Evolutionary conservation across 2,888 invertebrate species (phyloP).

Genomic region (Zootermopsis nevadensis): DNA sequence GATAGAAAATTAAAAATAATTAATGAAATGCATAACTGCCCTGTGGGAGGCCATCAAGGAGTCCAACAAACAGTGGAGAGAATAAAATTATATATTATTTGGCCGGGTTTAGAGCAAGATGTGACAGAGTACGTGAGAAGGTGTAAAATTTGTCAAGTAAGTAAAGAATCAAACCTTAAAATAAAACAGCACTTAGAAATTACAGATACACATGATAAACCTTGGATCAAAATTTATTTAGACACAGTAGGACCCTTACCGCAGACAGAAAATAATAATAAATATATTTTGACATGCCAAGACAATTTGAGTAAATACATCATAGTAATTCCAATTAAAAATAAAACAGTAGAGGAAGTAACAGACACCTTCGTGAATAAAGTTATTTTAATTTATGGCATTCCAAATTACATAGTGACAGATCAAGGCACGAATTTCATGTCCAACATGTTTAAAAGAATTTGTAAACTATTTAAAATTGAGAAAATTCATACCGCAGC

Average conservation of each 20-base stretch:
- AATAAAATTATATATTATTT: neutral
- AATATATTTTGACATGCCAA: too few species aligned
- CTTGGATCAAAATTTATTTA: constrained; percentile 12
- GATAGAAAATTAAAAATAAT: too few species aligned
- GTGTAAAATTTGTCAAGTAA: neutral
- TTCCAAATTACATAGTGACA: neutral
- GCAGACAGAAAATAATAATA: neutral
- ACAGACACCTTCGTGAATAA: neutral
- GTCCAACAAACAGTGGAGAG: neutral
- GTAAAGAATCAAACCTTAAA: neutral
- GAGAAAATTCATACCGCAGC: too few species aligned
- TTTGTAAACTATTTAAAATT: constrained; percentile 15
- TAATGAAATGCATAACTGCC: too few species aligned
- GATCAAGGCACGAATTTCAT: constrained; percentile 9
- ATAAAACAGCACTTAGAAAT: neutral
- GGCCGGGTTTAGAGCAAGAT: constrained; percentile 6
- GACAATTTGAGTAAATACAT: constrained; percentile 2
- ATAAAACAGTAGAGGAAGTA: neutral
- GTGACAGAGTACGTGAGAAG: neutral
- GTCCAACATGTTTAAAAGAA: neutral
- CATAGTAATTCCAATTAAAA: neutral
- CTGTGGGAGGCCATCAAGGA: too few species aligned
- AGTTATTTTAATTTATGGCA: constrained; percentile 7
- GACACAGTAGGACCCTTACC: neutral
- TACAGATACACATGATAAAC: neutral